phyloP scores from a whole-genome alignment of 2,113 vertebrate genomes.

The Calonectris borealis region DNA sequence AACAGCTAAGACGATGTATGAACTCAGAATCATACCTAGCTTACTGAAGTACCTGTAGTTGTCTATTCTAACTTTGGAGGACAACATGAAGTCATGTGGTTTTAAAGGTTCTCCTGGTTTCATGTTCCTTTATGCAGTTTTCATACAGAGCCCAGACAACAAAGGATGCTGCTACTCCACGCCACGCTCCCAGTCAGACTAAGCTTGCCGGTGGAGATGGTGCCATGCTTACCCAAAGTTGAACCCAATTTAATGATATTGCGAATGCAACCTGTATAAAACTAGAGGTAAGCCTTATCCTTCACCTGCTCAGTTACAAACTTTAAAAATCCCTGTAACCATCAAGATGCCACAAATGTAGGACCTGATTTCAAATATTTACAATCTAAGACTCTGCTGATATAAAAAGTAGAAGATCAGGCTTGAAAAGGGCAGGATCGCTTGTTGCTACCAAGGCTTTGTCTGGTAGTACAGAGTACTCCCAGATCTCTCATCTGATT shows the following conservation, averaged over 20 bases:
- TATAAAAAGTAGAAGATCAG: not conserved
- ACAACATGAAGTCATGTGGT: not conserved
- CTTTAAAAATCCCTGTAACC: not conserved
- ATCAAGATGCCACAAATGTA: not conserved
- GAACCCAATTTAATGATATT: not conserved
- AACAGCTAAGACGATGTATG: not conserved
- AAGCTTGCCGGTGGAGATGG: not conserved
- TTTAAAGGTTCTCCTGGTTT: not conserved
- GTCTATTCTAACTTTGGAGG: not conserved
- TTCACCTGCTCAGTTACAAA: not conserved
- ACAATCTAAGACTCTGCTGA: not conserved
- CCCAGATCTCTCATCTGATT: not conserved
- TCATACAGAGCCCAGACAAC: not conserved
- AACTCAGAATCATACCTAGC: not conserved
- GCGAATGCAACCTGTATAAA: not conserved
- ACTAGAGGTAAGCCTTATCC: not conserved
- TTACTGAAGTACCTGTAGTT: not conserved
- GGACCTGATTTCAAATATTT: not conserved
- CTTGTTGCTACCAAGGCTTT: not conserved
- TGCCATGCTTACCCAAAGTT: not conserved
- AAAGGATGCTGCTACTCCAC: not conserved
- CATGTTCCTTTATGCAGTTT: not conserved
- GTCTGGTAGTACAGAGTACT: not conserved
- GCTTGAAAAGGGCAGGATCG: not conserved
- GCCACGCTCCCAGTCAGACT: not conserved